Percentiles rank a stretch among this genome's conserved stretches.
Evolutionary conservation across 2,797 vertebrate species (phyloP).

Genomic region (Sebastes kiyomatsui): DNA sequence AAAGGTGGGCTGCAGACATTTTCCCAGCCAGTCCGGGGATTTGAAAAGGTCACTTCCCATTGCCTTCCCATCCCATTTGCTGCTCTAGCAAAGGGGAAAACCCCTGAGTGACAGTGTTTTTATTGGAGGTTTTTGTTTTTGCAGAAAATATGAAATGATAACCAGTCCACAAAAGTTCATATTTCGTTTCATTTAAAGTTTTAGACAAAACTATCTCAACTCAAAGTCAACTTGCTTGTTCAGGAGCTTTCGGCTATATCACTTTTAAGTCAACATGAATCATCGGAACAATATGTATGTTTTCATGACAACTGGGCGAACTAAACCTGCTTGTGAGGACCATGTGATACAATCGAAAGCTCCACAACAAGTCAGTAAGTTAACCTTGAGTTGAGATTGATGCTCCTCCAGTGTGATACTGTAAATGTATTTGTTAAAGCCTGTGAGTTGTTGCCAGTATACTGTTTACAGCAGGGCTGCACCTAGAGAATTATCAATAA

Average conservation of each 20-base stretch:
- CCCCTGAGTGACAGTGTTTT: not conserved
- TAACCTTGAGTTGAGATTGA: not conserved
- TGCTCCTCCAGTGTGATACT: not conserved
- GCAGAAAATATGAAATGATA: not conserved
- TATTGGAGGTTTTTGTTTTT: not conserved
- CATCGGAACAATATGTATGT: not conserved
- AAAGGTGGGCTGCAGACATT: conserved; percentile 1
- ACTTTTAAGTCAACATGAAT: not conserved
- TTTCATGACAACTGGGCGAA: not conserved
- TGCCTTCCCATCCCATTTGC: not conserved
- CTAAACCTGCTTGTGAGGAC: not conserved
- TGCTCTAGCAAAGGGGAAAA: conserved; percentile 5
- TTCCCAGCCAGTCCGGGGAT: conserved; percentile 2
- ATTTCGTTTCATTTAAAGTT: not conserved
- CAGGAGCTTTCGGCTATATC: not conserved
- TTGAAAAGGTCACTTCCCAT: conserved; percentile 16
- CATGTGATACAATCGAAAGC: not conserved
- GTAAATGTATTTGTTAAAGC: not conserved
- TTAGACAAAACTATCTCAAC: not conserved
- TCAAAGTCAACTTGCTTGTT: not conserved
- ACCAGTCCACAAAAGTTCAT: not conserved
- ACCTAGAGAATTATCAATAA: not conserved
- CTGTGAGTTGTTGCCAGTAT: not conserved
- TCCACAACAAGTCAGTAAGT: not conserved
- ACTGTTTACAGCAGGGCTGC: not conserved